These are phyloP conservation scores for Cheilosia pagana DNA, from an alignment of 2,888 invertebrate species.

Conservation along the genomic window DNA sequence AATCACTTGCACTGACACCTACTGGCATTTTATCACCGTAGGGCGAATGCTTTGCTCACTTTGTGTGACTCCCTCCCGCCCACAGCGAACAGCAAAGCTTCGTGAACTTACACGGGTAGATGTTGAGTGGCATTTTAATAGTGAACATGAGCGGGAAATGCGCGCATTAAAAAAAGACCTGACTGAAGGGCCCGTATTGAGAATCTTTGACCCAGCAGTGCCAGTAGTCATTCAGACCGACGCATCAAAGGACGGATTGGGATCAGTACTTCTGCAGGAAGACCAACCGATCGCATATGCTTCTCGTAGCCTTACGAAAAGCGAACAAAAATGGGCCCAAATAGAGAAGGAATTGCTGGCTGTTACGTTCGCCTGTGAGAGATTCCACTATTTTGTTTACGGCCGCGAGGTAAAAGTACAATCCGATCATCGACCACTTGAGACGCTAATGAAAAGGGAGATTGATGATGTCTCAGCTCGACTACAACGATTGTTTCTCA, in stretches of 20 bases:
- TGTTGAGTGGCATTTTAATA: constrained; percentile 40
- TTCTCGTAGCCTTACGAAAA: no score
- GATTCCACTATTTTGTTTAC: constrained; percentile 42
- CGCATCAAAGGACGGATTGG: constrained; percentile 71
- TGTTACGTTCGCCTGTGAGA: constrained; percentile 76
- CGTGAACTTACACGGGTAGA: constrained; percentile 24
- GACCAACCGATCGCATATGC: no score
- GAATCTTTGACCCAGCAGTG: constrained; percentile 13
- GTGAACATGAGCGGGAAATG: not conserved
- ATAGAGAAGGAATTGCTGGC: constrained; percentile 81
- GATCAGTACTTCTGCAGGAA: no score
- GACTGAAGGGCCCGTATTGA: constrained; percentile 16
- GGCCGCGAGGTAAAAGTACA: constrained; percentile 76
- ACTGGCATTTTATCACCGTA: no score
- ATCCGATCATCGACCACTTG: constrained; percentile 80
- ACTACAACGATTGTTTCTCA: constrained; percentile 41
- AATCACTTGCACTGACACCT: no score
- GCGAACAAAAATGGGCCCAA: constrained; percentile 72
- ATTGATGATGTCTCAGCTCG: constrained; percentile 49
- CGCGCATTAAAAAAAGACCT: not conserved
- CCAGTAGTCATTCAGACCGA: not conserved
- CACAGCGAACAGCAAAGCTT: constrained; percentile 25
- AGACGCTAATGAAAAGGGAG: constrained; percentile 32
- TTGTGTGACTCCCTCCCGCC: no score
- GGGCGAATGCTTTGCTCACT: no score